A percentile compares a stretch with the other conserved stretches of the same genome.
Evolutionary conservation across 2,113 vertebrate species (phyloP).

Genomic region (Pygoscelis adeliae): DNA sequence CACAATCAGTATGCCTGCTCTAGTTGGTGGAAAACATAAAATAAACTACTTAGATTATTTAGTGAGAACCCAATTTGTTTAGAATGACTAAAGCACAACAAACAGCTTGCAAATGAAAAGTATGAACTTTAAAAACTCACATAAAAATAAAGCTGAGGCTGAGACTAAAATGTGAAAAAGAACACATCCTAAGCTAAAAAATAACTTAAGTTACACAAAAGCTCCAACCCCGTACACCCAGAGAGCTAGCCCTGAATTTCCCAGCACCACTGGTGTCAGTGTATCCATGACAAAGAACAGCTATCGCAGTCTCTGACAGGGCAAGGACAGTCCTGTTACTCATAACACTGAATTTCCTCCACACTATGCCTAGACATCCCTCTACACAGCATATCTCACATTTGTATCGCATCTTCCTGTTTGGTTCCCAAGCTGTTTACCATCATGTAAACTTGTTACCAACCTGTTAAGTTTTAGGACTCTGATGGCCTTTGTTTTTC

Average conservation of each 20-base stretch:
- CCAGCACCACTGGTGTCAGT: not conserved
- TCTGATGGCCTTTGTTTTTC: not conserved
- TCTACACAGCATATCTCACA: not conserved
- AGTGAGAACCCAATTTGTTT: constrained; percentile 34
- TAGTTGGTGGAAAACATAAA: constrained; percentile 8
- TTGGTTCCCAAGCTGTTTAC: not conserved
- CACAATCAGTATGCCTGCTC: not conserved
- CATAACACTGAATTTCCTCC: not conserved
- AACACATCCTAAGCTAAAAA: not conserved
- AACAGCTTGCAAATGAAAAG: not conserved
- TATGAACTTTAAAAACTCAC: not conserved
- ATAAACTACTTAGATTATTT: constrained; percentile 43
- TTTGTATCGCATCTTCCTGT: not conserved
- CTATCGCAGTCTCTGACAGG: not conserved
- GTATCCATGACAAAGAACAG: not conserved
- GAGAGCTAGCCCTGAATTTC: not conserved
- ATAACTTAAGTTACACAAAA: not conserved
- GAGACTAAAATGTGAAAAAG: not conserved
- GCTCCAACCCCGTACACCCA: rapidly evolving
- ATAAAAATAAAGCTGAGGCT: not conserved
- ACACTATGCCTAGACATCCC: not conserved
- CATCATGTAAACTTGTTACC: not conserved
- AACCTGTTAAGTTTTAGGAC: not conserved
- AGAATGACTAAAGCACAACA: not conserved
- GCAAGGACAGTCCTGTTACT: not conserved